Conservation (phyloP, 1,140 invertebrate genomes). For the Radopholus similis region DNA sequence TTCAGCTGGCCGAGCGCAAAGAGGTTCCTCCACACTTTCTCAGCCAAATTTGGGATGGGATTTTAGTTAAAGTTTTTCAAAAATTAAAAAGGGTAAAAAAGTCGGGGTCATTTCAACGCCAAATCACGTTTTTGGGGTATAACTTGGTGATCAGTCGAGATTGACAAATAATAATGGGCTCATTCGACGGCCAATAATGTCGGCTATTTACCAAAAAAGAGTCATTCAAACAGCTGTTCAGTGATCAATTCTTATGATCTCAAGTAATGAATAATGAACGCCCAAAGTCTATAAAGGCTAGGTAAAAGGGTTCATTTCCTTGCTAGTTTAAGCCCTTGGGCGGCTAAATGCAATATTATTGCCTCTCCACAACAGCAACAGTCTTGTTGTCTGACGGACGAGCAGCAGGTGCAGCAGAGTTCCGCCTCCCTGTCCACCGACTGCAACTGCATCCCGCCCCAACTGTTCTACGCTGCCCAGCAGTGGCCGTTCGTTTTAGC, state of each 20-base stretch:
- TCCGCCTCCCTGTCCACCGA: not conserved
- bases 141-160: not conserved
- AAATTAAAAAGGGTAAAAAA: not conserved
- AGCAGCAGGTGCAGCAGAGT: not conserved
- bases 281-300: no score
- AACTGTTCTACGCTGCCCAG: not conserved
- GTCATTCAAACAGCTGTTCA: no score
- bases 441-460: not conserved
- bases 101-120: not conserved
- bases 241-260: no score
- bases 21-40: not conserved
- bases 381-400: not conserved
- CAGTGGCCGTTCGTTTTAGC: no score
- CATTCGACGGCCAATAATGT: slow-evolving; percentile 1
- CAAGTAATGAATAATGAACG: no score
- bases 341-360: not conserved
- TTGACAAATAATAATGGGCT: not conserved
- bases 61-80: not conserved
- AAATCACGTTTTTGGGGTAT: no score
- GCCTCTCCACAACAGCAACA: not conserved
- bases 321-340: no score
- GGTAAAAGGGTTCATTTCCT: no score
- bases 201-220: no score
- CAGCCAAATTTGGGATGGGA: not conserved
- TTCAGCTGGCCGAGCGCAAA: slow-evolving; percentile 3